phyloP scores from a whole-genome alignment of 2,113 vertebrate genomes.

The Hyaena hyaena region DNA sequence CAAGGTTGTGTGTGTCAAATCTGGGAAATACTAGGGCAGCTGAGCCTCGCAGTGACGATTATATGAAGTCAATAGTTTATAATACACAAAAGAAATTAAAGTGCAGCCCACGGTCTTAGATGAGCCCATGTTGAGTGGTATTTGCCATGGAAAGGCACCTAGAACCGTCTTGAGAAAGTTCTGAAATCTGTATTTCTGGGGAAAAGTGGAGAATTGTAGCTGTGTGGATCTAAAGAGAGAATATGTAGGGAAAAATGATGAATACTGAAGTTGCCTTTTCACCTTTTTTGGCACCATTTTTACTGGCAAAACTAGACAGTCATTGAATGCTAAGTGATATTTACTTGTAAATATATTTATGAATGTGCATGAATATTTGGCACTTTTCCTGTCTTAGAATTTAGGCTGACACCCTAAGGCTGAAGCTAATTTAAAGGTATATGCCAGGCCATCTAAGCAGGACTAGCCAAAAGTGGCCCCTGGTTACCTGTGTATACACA shows the following conservation, averaged over 20 bases:
- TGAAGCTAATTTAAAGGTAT: not conserved
- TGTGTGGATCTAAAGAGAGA: not conserved
- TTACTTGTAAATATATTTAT: conserved; percentile 45
- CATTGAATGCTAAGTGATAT: conserved; percentile 7
- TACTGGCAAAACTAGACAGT: conserved; percentile 39
- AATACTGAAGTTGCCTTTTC: not conserved
- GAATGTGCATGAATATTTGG: not conserved
- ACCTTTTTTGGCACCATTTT: not conserved
- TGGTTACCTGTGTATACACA: accelerated
- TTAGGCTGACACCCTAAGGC: not conserved
- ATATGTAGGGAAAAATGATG: not conserved
- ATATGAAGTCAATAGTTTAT: not conserved
- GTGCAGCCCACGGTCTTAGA: not conserved
- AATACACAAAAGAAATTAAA: not conserved
- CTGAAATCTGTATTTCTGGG: not conserved
- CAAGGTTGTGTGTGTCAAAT: not conserved
- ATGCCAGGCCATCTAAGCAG: not conserved
- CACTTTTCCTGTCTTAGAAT: not conserved
- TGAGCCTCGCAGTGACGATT: not conserved
- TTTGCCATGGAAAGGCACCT: not conserved
- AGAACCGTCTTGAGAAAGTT: not conserved
- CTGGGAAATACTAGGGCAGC: not conserved
- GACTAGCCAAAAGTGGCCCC: not conserved
- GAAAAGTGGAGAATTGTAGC: not conserved
- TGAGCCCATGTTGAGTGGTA: not conserved